Conservation (phyloP, 2,797 vertebrate genomes). For the Nasua narica region DNA sequence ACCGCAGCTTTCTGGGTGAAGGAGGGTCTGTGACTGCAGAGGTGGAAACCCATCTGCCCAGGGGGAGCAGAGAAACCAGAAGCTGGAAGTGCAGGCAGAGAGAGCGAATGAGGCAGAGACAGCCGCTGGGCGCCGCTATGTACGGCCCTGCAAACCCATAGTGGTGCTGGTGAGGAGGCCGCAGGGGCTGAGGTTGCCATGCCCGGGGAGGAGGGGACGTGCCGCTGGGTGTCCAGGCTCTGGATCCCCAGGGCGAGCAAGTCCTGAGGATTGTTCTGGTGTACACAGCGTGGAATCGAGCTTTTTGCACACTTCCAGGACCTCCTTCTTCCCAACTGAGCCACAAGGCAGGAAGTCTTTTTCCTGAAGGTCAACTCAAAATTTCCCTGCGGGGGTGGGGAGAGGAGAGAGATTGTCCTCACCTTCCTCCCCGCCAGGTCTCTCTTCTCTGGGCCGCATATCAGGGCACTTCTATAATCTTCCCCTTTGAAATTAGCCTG, state of each 20-base stretch:
- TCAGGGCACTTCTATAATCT: not conserved
- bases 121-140: not conserved
- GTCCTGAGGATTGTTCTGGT: not conserved
- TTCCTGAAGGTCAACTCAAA: not conserved
- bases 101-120: not conserved
- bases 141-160: not conserved
- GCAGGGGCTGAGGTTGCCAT: not conserved
- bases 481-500: constrained; percentile 31
- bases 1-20: not conserved
- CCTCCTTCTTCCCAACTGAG: not conserved
- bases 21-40: not conserved
- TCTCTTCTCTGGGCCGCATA: not conserved
- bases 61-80: constrained; percentile 1
- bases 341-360: not conserved
- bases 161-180: not conserved
- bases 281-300: not conserved
- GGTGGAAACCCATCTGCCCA: constrained; percentile 1
- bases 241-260: not conserved
- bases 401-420: not conserved
- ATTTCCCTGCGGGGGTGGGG: no score
- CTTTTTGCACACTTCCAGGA: not conserved
- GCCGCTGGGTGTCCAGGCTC: not conserved
- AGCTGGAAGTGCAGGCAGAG: not conserved
- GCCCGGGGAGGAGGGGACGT: not conserved
- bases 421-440: not conserved